Base-by-base conservation (phyloP, 2,888 invertebrate genomes). In the Plusia festucae region DNA sequence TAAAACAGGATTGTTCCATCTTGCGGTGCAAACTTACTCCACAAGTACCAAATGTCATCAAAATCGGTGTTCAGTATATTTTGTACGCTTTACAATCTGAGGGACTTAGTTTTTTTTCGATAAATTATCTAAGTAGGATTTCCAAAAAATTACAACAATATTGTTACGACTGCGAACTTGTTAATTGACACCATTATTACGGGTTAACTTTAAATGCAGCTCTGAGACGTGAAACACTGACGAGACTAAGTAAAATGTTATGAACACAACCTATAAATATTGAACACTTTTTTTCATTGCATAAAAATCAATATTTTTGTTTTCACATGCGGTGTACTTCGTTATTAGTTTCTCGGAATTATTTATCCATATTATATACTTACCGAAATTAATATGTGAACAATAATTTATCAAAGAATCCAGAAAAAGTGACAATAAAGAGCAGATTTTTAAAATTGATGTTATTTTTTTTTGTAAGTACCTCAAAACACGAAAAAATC, bases 391-490 rank as follows among this genome's bases (percentile, higher is more conserved):
- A 61, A 18, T 24, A 64, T 30, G 55, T 59, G 46, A 72, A 78
- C 70, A 68, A 68, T 68, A 79, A 78, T 80, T 80, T 79, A 57
- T 66, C 27, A 53, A 54, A 40, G 57, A 77, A 64, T 46, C 60
- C 65, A 64, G 59, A 61, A 73, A 72, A 53, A 61, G 15, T 58
- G 51, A 32, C 51, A 63, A 59, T 34, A 54, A 52, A 53, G 1
- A 54, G 60, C 54, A 54, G 40, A 68, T 65, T 66, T 72, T 70
- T 60, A 61, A 62, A 77, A 72, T 55, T 63, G 51, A 62, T 68
- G 59, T 66, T 51, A 69, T 46, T 81, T 78, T 79, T 73, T 81
- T 79, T 75, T 75, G 68, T 68, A 68, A 57, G 63, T 60, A 75
- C 24, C 63, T 70, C 68, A 68, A 73, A 68, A 73, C 65, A 64